Evolutionary conservation across 1,140 invertebrate genomes (phyloP).

Genomic region (Meloidogyne exigua): DNA sequence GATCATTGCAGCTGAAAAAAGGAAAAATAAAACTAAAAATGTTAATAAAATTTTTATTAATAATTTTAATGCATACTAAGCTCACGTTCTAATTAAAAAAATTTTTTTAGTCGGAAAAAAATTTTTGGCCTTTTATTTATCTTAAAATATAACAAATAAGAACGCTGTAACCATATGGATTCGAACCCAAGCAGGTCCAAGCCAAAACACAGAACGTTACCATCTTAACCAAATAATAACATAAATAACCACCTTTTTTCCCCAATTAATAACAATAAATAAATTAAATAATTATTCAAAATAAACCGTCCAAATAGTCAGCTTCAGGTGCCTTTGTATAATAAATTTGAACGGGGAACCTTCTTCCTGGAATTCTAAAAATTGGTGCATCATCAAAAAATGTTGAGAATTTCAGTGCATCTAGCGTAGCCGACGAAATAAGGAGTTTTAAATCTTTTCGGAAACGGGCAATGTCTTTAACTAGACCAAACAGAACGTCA

Average conservation of each 20-base stretch:
- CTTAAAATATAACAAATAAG: too few species aligned
- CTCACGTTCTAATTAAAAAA: too few species aligned
- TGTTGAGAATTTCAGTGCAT: slow-evolving; percentile 89
- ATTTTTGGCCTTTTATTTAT: too few species aligned
- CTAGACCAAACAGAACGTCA: slow-evolving; percentile 94
- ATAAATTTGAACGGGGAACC: slow-evolving; percentile 88
- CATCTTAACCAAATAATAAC: neutral
- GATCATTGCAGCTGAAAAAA: slow-evolving; percentile 77
- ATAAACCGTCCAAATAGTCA: slow-evolving; percentile 63
- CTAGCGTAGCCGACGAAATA: slow-evolving; percentile 94
- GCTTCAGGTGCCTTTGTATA: slow-evolving; percentile 98
- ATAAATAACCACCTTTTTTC: too few species aligned
- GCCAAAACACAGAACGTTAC: too few species aligned
- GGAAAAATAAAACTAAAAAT: too few species aligned
- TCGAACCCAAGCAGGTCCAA: too few species aligned
- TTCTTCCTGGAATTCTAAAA: slow-evolving; percentile 85
- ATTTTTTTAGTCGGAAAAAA: too few species aligned
- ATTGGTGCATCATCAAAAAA: slow-evolving; percentile 99
- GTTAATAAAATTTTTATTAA: neutral
- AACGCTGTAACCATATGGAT: too few species aligned
- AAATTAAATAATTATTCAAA: too few species aligned
- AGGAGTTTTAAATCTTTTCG: slow-evolving; percentile 88
- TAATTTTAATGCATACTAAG: too few species aligned
- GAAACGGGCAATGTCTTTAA: slow-evolving; percentile 95
- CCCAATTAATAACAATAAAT: too few species aligned